A percentile compares a stretch with the other conserved stretches of the same genome.
Evolutionary conservation across 2,113 vertebrate genomes (phyloP).

Genomic region (Circaetus cinerascens): DNA sequence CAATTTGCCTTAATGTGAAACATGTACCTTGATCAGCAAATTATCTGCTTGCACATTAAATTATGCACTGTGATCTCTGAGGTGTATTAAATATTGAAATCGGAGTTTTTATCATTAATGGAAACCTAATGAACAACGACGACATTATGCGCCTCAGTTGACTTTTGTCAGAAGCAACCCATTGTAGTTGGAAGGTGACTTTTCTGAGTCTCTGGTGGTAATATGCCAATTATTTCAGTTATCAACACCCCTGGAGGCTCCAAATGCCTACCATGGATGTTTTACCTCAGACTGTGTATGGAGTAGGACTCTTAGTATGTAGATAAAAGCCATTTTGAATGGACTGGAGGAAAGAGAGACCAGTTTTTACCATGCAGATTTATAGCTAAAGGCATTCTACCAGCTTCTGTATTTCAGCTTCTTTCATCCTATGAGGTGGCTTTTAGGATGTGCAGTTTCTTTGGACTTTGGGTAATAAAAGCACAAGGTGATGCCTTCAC

Average conservation of each 20-base stretch:
- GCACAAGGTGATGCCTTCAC: neutral
- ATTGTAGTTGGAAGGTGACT: constrained; percentile 51
- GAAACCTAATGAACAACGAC: constrained; percentile 29
- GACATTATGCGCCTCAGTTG: neutral
- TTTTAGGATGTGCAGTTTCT: neutral
- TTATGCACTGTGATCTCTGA: constrained; percentile 36
- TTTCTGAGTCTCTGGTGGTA: neutral
- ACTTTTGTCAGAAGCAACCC: neutral
- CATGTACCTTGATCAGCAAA: constrained; percentile 36
- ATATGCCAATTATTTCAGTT: constrained; percentile 13
- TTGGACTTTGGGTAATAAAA: constrained; percentile 26
- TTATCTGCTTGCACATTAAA: constrained; percentile 42
- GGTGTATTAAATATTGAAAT: constrained; percentile 38
- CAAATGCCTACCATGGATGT: neutral
- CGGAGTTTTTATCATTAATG: neutral
- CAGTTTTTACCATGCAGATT: neutral
- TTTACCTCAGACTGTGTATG: neutral
- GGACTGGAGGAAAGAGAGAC: neutral
- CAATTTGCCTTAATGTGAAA: constrained; percentile 2
- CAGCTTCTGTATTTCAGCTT: neutral
- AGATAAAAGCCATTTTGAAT: neutral
- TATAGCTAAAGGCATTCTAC: constrained; percentile 8
- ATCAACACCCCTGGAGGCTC: neutral
- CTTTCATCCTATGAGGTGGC: constrained; percentile 4
- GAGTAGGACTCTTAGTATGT: neutral